Conservation (phyloP, 2,797 vertebrate species). For the Enteromius afrohamiltoni region DNA sequence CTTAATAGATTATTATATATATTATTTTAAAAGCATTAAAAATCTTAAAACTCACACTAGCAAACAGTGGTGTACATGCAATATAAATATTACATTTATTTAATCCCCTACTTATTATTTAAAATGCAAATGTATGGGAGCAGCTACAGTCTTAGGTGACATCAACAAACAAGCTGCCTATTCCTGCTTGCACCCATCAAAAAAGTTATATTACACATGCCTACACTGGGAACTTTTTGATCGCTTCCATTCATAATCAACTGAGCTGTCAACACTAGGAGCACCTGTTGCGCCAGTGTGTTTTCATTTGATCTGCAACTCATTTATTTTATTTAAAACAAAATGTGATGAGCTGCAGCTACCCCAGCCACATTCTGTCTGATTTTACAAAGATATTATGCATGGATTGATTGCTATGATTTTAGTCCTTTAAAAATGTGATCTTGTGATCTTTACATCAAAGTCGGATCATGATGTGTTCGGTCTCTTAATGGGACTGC, state of each 20-base stretch:
- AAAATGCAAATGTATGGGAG: background rate
- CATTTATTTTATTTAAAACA: background rate
- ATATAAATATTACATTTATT: background rate
- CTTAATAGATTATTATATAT: background rate
- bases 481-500: background rate
- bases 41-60: background rate
- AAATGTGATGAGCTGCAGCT: background rate
- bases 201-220: slow-evolving; percentile 1
- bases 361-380: background rate
- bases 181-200: background rate
- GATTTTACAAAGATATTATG: background rate
- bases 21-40: background rate
- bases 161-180: background rate
- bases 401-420: background rate
- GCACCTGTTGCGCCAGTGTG: background rate
- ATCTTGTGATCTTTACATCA: slow-evolving; percentile 4
- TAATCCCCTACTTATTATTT: background rate
- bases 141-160: background rate
- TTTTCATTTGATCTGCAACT: background rate
- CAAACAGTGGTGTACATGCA: background rate
- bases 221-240: background rate
- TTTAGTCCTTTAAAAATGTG: background rate
- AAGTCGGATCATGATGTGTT: background rate
- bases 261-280: background rate
- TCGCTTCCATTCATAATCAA: slow-evolving; percentile 23